Percentiles rank a stretch among this genome's conserved stretches.
Conservation (phyloP, 2,797 vertebrate genomes). For the Myoxocephalus aenaeus region DNA sequence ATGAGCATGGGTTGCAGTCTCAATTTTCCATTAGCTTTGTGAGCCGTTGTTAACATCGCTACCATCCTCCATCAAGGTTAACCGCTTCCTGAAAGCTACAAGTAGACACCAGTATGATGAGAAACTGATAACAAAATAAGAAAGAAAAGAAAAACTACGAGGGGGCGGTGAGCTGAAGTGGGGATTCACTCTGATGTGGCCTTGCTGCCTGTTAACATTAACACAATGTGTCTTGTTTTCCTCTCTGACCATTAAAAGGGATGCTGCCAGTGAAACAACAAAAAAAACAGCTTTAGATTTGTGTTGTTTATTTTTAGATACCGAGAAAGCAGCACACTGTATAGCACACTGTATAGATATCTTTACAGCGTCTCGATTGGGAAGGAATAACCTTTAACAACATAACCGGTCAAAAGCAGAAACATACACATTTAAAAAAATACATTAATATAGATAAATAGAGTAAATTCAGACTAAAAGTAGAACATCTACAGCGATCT, state of each 20-base stretch:
- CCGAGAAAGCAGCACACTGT: neutral
- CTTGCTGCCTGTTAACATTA: neutral
- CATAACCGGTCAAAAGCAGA: neutral
- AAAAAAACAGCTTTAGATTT: neutral
- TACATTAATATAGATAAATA: neutral
- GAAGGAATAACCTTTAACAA: neutral
- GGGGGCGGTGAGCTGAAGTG: slow-evolving; percentile 13
- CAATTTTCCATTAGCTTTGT: slow-evolving; percentile 63
- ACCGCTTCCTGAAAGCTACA: slow-evolving; percentile 72
- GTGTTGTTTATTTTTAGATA: neutral
- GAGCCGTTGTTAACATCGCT: slow-evolving; percentile 42
- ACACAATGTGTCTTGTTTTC: slow-evolving; percentile 1
- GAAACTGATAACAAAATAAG: slow-evolving; percentile 12
- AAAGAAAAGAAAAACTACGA: neutral
- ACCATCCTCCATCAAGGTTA: slow-evolving; percentile 54
- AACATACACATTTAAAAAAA: neutral
- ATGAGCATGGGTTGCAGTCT: slow-evolving; percentile 1
- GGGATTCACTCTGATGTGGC: slow-evolving; percentile 13
- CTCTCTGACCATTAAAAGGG: slow-evolving; percentile 10
- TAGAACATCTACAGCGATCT: neutral
- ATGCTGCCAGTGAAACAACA: neutral
- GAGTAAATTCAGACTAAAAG: neutral
- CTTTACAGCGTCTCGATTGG: neutral
- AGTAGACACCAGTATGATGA: slow-evolving; percentile 17
- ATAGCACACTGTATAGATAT: neutral